phyloP scores from a whole-genome alignment of 2,113 vertebrate species.

The Trochalopteron elliotii region DNA sequence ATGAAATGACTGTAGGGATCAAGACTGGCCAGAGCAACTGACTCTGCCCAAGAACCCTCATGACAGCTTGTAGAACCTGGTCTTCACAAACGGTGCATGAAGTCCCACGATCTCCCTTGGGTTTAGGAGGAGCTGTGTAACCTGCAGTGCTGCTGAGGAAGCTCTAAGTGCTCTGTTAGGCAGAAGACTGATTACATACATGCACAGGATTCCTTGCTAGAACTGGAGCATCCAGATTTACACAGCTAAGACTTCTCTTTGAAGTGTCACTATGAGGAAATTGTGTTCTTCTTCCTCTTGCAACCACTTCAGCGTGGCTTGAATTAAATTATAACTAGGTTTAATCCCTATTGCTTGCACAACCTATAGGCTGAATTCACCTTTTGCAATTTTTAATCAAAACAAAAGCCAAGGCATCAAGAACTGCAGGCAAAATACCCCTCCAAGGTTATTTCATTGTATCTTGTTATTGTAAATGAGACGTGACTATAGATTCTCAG shows the following conservation, averaged over 20 bases:
- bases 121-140: not conserved
- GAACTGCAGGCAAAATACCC: not conserved
- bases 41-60: not conserved
- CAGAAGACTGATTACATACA: not conserved
- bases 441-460: not conserved
- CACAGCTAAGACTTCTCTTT: not conserved
- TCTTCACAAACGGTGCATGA: not conserved
- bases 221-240: slow-evolving; percentile 27
- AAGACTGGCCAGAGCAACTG: not conserved
- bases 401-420: not conserved
- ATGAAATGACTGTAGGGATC: not conserved
- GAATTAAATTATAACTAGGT: not conserved
- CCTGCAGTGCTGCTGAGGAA: not conserved
- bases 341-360: not conserved
- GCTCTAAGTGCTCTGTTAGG: not conserved
- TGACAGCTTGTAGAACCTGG: not conserved
- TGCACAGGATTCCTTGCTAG: not conserved
- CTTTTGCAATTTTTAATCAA: not conserved
- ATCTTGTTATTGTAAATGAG: not conserved
- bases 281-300: not conserved
- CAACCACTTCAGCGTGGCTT: not conserved
- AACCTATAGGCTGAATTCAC: not conserved
- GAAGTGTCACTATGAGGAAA: slow-evolving; percentile 21
- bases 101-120: not conserved
- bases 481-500: not conserved